Percentiles rank a stretch among this genome's conserved stretches.
These are phyloP conservation scores for Epinephelus malabaricus DNA, from an alignment of 2,797 vertebrate genomes.

Conservation along the genomic window DNA sequence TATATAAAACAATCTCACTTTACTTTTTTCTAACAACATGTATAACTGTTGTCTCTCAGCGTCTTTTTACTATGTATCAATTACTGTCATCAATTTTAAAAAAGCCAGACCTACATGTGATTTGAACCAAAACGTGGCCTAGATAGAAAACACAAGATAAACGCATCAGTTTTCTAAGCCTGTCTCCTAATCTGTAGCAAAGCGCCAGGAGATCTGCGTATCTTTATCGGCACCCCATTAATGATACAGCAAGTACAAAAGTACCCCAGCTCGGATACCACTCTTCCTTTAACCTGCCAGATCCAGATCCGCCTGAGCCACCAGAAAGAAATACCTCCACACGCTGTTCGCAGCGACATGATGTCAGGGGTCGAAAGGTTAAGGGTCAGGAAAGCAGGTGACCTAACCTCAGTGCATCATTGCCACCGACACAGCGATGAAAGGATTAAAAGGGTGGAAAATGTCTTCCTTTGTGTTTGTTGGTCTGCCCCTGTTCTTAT, in stretches of 20 bases:
- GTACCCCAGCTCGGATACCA: conserved; percentile 76
- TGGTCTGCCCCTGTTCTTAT: background rate
- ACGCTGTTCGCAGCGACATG: conserved; percentile 33
- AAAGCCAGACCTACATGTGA: conserved; percentile 79
- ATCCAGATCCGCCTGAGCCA: conserved; percentile 61
- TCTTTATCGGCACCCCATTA: conserved; percentile 81
- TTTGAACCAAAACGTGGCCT: conserved; percentile 81
- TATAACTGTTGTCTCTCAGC: background rate
- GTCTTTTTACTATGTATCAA: conserved; percentile 34
- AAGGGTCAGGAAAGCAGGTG: conserved; percentile 67
- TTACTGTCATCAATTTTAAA: conserved; percentile 70
- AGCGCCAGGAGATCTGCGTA: conserved; percentile 75
- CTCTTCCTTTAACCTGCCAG: conserved; percentile 78
- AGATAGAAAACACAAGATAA: conserved; percentile 81
- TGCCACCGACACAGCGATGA: conserved; percentile 22
- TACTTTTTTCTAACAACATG: background rate
- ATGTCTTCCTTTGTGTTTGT: background rate
- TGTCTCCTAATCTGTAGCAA: conserved; percentile 74
- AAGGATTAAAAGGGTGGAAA: conserved; percentile 20
- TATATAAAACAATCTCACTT: no score
- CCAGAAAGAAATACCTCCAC: conserved; percentile 71
- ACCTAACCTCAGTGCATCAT: conserved; percentile 69
- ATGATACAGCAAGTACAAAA: conserved; percentile 86
- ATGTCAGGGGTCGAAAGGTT: conserved; percentile 74
- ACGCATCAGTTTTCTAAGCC: conserved; percentile 79